Conservation (phyloP, 2,113 vertebrate genomes). For the Oncorhynchus keta region DNA sequence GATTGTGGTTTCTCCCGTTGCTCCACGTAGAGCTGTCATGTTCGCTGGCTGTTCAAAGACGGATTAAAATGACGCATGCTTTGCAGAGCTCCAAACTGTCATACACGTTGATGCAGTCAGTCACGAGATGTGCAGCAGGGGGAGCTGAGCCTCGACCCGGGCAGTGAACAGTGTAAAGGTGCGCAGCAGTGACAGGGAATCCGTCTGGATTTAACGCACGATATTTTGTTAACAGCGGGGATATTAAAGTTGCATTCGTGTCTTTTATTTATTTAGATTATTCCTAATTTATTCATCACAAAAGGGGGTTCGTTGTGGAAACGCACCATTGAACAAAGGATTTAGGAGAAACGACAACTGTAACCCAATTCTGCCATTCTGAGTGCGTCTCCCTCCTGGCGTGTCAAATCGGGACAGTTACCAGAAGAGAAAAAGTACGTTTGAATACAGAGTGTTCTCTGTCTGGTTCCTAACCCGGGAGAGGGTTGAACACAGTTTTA, state of each 20-base stretch:
- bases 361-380: conserved; percentile 8
- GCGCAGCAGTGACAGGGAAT: conserved; percentile 8
- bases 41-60: conserved; percentile 28
- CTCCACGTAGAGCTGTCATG: conserved; percentile 32
- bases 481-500: conserved; percentile 28
- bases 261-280: conserved; percentile 29
- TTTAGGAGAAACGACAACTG: conserved; percentile 42
- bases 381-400: conserved; percentile 4
- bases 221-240: conserved; percentile 7
- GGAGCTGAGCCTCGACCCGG: conserved; percentile 42
- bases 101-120: conserved; percentile 50
- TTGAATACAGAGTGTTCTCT: conserved; percentile 33
- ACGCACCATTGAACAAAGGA: conserved; percentile 62
- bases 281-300: conserved; percentile 12
- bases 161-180: conserved; percentile 19
- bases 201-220: conserved; percentile 15
- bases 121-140: conserved; percentile 40
- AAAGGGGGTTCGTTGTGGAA: conserved; percentile 29
- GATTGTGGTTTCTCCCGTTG: conserved; percentile 21
- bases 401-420: background rate
- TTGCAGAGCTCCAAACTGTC: conserved; percentile 51
- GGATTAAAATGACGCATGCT: conserved; percentile 62
- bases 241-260: conserved; percentile 4
- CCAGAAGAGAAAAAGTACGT: conserved; percentile 34
- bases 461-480: conserved; percentile 12